Evolutionary conservation across 2,888 invertebrate genomes (phyloP), one percentile per base, ranked within the genome.

Genomic region (Diabrotica balteata): DNA sequence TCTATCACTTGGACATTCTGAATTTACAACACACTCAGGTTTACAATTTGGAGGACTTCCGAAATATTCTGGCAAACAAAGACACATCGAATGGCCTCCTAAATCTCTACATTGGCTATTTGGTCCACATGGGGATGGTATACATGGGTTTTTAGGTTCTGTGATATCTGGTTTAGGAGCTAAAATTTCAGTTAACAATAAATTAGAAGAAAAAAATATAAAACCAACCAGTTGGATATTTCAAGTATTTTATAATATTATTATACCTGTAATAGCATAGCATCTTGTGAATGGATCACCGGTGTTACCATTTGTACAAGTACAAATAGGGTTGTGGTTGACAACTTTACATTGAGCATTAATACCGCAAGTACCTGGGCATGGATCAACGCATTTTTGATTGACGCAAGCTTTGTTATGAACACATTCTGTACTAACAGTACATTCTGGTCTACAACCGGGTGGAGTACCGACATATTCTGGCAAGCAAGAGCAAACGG

Each of bases 231-330:
- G 32, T 32, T 32, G 32, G 4, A 32, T 32, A 32, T 32, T 32
- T 32, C 32, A 32, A 32, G 32, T 32, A 2, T 32, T 1, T 32
- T 32, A 5, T 32, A 32, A 32, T 32, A 5, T 32, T 32, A 32
- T 32, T 4, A 8, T 83, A 83, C 83, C 79, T 75, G 82, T 80
- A 69, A 82, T 80, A 79, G 89, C 88, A 69, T 88, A 87, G 79
- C 94, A 94, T 81, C 90, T 89, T 50, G 89, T 88, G 78, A 93
- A 93, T 72, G 93, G 93, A 88, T 94, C 93, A 9, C 95, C 95
- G 3, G 91, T 92, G 82, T 88, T 89, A 43, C 90, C 90, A 47
- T 85, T 79, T 1, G 90, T 88, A 78, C 95, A 95, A 73, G 90
- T 91, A 80, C 94, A 94, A 70, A 93, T 89, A 0, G 94, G 93